phyloP scores from a whole-genome alignment of 2,888 invertebrate genomes.

The Polydrusus pterygomalis region DNA sequence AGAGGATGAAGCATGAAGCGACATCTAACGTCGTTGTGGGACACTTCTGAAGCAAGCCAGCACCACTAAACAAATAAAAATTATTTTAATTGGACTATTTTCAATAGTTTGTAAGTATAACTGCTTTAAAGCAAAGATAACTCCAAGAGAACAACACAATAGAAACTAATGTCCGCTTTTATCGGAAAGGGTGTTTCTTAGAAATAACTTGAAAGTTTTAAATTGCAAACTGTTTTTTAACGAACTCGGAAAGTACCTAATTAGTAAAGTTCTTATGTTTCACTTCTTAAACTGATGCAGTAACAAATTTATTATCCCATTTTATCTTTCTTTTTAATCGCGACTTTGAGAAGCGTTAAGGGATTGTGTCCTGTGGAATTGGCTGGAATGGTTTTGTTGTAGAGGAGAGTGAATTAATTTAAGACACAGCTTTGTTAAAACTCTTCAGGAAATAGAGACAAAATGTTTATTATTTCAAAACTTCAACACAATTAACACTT shows the following conservation, averaged over 20 bases:
- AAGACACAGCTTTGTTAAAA: background rate
- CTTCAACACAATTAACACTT: no score
- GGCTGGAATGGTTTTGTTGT: background rate
- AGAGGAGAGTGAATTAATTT: background rate
- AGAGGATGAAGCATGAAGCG: no score
- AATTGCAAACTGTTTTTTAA: slow-evolving; percentile 21
- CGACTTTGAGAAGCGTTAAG: background rate
- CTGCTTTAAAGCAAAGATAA: background rate
- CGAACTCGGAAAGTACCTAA: slow-evolving; percentile 8
- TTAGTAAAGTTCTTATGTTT: slow-evolving; percentile 23
- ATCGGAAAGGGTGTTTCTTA: background rate
- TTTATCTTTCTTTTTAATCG: slow-evolving; percentile 18
- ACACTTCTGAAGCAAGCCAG: no score
- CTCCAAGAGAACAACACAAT: background rate
- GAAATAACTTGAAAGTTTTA: slow-evolving; percentile 14
- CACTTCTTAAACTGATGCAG: slow-evolving; percentile 18
- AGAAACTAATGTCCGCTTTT: no score
- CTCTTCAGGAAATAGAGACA: no score
- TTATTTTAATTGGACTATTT: no score
- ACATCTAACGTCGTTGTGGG: no score
- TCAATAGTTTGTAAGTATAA: background rate
- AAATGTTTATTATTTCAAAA: no score
- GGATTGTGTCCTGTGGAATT: background rate
- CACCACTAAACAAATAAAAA: no score
- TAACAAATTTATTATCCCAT: slow-evolving; percentile 22